Conservation (phyloP, 2,113 vertebrate genomes). For the Dromas ardeola region DNA sequence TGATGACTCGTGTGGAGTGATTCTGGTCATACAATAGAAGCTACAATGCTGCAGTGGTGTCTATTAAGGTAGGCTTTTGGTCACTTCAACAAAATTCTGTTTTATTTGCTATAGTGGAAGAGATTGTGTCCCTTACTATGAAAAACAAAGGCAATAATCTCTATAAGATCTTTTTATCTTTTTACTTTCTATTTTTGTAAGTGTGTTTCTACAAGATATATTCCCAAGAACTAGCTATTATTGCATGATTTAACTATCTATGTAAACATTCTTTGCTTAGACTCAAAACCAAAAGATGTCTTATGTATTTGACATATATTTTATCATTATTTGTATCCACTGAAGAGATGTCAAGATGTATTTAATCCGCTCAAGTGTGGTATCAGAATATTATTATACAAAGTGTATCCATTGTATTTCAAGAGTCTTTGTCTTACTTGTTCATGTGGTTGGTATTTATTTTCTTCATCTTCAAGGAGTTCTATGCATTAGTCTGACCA, state of each 20-base stretch:
- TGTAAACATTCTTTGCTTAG: not conserved
- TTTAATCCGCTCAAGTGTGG: not conserved
- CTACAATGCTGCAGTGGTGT: not conserved
- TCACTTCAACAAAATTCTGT: not conserved
- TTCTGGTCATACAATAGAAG: not conserved
- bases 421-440: not conserved
- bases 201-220: not conserved
- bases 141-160: not conserved
- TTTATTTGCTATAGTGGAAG: not conserved
- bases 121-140: rapidly evolving
- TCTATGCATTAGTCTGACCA: not conserved
- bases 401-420: not conserved
- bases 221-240: not conserved
- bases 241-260: not conserved
- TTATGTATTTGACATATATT: not conserved
- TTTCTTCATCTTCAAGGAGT: not conserved
- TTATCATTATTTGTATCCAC: not conserved
- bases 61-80: not conserved
- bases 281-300: not conserved
- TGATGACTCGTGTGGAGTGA: not conserved
- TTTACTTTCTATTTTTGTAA: not conserved
- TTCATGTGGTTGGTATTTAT: not conserved
- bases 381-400: not conserved
- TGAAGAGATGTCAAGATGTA: not conserved
- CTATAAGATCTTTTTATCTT: not conserved